Base-by-base conservation (phyloP, 2,888 invertebrate species). In the Hypolimnas misippus region DNA sequence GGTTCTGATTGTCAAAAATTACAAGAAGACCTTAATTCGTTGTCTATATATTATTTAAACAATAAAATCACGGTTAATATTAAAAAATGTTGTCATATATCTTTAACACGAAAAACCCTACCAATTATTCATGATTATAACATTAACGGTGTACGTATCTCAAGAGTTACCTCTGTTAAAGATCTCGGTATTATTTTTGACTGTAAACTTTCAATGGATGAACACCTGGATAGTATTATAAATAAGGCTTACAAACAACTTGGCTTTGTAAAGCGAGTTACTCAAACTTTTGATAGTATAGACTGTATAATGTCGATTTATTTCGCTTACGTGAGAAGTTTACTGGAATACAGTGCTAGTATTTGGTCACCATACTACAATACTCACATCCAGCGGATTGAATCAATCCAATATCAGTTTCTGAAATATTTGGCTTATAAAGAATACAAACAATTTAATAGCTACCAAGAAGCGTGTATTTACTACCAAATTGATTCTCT, bases 21-120 rank as follows among this genome's bases (percentile, higher is more conserved):
- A n/a, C 65, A 65, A 55, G 19, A 25, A 29, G 54, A 53, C 10
- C 42, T 58, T 4, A 25, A 51, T 14, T 50, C 8, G 1, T n/a
- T 63, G 29, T 8, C 16, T 35, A 5, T 10, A 1, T 60, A 64
- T 38, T 64, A 64, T 35, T 35, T 1, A 31, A 5, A 14, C 3
- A 64, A 64, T 29, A 44, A 35, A 8, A 64, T 60, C 2, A 19
- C 46, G 8, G 25, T 64, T 16, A 64, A 60, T 52, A 7, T 52
- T 8, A 12, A 16, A n/a, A 62, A 62, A 54, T 57, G 57, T 44
- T 8, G 8, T 8, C 44, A 44, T 8, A 44, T 35, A 35, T 4
- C 35, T 35, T 6, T 35, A 12, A 2, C 35, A 12, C 8, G 35
- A 35, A 35, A 35, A 35, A 8, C 8, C 10, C 8, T 4, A 3